Evolutionary conservation across 2,888 invertebrate genomes (phyloP).

Genomic region (Coenonympha arcania): DNA sequence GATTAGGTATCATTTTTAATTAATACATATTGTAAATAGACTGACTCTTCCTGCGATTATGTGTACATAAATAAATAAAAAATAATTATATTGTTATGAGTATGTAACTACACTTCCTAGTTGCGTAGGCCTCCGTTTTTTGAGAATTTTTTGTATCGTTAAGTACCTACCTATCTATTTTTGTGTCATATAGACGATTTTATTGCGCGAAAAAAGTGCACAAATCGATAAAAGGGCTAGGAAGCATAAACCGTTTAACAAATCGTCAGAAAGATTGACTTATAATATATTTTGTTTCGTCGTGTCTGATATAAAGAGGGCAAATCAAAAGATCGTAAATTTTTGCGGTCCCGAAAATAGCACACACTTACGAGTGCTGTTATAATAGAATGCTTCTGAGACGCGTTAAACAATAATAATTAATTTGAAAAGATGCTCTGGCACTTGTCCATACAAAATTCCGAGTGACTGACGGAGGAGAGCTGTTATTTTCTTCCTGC

Average conservation of each 20-base stretch:
- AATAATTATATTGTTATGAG: no score
- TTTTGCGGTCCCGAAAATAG: constrained; percentile 45
- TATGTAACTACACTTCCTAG: no score
- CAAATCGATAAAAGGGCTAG: neutral
- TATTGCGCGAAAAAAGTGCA: no score
- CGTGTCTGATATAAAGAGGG: constrained; percentile 58
- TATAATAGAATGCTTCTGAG: constrained; percentile 66
- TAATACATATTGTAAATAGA: no score
- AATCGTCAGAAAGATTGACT: constrained; percentile 48
- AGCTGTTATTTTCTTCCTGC: constrained; percentile 21
- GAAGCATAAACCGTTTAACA: constrained; percentile 38
- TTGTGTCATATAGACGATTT: no score
- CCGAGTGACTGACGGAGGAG: constrained; percentile 30
- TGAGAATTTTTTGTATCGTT: no score
- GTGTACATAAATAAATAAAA: no score
- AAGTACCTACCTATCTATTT: no score
- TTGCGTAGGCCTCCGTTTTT: no score
- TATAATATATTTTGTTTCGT: constrained; percentile 43
- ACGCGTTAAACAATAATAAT: constrained; percentile 71
- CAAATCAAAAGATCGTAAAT: constrained; percentile 67
- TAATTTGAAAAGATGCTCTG: constrained; percentile 68
- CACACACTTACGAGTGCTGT: constrained; percentile 55
- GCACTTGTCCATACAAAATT: constrained; percentile 61
- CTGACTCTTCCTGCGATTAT: no score
- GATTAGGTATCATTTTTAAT: no score